phyloP scores from a whole-genome alignment of 2,113 vertebrate species.

The Phalacrocorax pelagicus region DNA sequence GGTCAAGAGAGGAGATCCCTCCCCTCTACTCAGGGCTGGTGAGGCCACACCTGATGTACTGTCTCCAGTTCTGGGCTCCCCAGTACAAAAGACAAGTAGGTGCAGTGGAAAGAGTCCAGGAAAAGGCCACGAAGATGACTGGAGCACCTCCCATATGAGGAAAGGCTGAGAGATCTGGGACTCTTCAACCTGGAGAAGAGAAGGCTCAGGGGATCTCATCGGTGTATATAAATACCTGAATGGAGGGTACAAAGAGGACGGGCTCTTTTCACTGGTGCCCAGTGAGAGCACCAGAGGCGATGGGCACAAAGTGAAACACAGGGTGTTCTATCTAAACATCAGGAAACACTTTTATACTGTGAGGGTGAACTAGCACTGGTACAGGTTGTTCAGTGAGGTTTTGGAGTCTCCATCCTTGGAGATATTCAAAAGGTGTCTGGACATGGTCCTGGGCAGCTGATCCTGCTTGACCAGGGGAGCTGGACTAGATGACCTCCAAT shows the following conservation, averaged over 20 bases:
- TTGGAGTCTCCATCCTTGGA: neutral
- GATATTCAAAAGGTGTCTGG: neutral
- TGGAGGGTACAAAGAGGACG: neutral
- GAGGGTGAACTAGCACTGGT: neutral
- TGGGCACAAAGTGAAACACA: neutral
- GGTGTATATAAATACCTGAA: neutral
- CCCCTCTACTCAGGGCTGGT: neutral
- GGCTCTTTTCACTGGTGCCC: neutral
- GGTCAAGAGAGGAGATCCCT: neutral
- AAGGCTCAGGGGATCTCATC: neutral
- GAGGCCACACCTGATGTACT: neutral
- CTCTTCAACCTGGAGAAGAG: neutral
- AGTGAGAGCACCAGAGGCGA: neutral
- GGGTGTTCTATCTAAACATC: neutral
- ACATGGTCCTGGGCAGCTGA: neutral
- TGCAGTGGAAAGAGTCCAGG: neutral
- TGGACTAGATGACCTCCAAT: neutral
- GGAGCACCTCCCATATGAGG: no score
- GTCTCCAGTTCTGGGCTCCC: neutral
- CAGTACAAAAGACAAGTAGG: neutral
- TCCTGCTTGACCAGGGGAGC: neutral
- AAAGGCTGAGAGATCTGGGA: no score
- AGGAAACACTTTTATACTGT: neutral
- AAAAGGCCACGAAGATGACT: neutral
- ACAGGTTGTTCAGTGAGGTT: neutral